Percentiles rank a stretch among this genome's conserved stretches.
Conservation (phyloP, 30 jellyfish, hydroid and myxozoan genomes). For the Pelagia noctiluca region DNA sequence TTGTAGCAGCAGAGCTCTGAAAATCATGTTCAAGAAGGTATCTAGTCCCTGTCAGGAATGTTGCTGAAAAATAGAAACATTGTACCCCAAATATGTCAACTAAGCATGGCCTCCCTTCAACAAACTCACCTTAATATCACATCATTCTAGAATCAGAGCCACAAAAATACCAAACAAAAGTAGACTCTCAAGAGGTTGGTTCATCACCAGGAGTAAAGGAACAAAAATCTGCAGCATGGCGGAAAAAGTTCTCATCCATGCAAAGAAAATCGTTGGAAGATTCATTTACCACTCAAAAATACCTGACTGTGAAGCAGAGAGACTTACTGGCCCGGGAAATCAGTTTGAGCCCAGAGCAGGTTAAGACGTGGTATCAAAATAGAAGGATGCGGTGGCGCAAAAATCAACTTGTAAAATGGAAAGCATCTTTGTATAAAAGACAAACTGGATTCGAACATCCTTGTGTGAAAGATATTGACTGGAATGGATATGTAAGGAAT, state of each 20-base stretch:
- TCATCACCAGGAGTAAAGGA: not conserved
- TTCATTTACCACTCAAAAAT: slow-evolving; percentile 50
- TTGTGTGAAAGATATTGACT: not conserved
- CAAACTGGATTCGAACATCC: not conserved
- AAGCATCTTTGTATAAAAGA: slow-evolving; percentile 1
- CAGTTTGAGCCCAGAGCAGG: slow-evolving; percentile 59
- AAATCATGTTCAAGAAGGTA: too few relatives aligned
- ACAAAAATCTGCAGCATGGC: slow-evolving; percentile 48
- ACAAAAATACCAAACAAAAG: not conserved
- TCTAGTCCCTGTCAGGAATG: too few relatives aligned
- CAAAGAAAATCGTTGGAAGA: slow-evolving; percentile 65
- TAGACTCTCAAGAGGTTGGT: too few relatives aligned
- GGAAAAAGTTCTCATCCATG: slow-evolving; percentile 54
- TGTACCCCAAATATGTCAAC: too few relatives aligned
- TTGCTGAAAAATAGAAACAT: too few relatives aligned
- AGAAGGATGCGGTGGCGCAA: slow-evolving; percentile 74
- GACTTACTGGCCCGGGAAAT: slow-evolving; percentile 56
- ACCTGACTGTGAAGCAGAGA: slow-evolving; percentile 72
- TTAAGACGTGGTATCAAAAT: slow-evolving; percentile 80
- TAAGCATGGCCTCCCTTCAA: too few relatives aligned
- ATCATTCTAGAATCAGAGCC: not conserved
- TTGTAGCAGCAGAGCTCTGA: too few relatives aligned
- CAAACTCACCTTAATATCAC: too few relatives aligned
- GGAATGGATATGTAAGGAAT: too few relatives aligned
- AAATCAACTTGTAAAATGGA: slow-evolving; percentile 31